Evolutionary conservation across 2,113 vertebrate species (phyloP), one percentile per base, ranked within the genome.

Genomic region (Esox niger): DNA sequence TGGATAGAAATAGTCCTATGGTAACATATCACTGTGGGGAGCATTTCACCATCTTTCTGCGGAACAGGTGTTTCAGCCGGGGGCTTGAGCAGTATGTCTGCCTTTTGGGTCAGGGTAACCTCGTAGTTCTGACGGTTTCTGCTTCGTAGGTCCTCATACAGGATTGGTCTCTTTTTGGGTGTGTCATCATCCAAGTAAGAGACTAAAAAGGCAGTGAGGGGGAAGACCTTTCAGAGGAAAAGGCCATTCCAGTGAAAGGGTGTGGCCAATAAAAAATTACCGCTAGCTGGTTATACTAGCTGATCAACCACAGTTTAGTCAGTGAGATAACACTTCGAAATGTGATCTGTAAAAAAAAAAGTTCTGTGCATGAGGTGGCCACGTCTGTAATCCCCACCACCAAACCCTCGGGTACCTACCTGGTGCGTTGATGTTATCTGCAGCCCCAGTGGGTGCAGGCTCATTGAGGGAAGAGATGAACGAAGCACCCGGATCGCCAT

Each of bases 101-200:
- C 68, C 61, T 76, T 85, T 64, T 83, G 81, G 25, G 79, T 73
- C 52, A 74, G 63, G 6, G 73, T 72, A 20, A 85, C 81, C 64
- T 83, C 83, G 38, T 83, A 85, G 55, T 75, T 79, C 66, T 83
- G 81, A 20, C 83, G 68, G 71, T 85, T 85, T 43, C 81, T 83
- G 58, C 47, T 85, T 31, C 83, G 81, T 23, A 85, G 75, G 7
- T 85, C 77, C 49, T 85, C 79, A 17, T 85, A 85, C 26, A 77
- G 52, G 52, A 80, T 73, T 17, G 64, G 27, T 38, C 66, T 83
- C 69, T 69, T 85, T 71, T 81, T 81, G 31, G 81, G 77, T 27
- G 49, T 30, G 6, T 79, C 79, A 2, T 85, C 83, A 20, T 80
- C 76, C 30, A 56, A 54, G 46, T 71, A 71, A 11, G 69, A 69